Conservation (phyloP, 2,113 vertebrate species). For the Neopipo cinnamomea region DNA sequence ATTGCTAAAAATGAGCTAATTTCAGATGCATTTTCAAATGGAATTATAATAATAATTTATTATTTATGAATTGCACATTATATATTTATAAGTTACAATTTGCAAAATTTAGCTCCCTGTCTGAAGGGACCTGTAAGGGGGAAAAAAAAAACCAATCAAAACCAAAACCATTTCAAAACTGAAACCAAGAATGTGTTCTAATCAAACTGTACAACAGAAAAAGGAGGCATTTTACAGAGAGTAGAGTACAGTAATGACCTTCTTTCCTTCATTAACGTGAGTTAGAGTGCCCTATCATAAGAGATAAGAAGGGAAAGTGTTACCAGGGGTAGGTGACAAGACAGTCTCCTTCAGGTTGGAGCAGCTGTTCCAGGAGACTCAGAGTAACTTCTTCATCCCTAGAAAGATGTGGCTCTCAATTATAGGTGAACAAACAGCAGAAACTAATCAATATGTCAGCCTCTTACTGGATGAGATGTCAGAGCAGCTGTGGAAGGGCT, state of each 20-base stretch:
- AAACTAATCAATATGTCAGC: neutral
- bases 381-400: neutral
- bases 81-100: neutral
- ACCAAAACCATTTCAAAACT: neutral
- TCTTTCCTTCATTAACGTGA: neutral
- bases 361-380: neutral
- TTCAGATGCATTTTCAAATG: neutral
- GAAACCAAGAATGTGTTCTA: neutral
- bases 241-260: neutral
- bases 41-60: neutral
- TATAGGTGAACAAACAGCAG: neutral
- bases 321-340: neutral
- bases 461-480: neutral
- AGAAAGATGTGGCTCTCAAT: neutral
- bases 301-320: neutral
- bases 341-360: neutral
- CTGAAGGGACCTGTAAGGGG: neutral
- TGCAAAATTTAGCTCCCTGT: neutral
- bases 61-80: neutral
- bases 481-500: neutral
- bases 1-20: neutral
- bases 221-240: neutral
- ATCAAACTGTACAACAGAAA: neutral
- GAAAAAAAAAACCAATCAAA: neutral
- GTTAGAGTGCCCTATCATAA: neutral